Evolutionary conservation across 2,888 invertebrate genomes (phyloP).

Genomic region (Camptogramma bilineatum): DNA sequence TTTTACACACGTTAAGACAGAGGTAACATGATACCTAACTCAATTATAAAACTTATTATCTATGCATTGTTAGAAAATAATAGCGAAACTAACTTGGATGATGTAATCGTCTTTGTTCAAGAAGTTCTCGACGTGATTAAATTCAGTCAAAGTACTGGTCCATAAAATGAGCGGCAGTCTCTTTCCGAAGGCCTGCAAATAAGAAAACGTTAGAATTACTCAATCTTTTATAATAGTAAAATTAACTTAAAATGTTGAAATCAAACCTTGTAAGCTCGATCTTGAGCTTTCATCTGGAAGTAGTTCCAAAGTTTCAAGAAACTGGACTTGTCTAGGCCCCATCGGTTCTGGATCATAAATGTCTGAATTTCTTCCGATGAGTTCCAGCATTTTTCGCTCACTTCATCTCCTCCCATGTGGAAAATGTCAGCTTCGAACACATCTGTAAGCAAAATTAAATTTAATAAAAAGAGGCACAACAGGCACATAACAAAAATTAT

Average conservation of each 20-base stretch:
- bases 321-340: slow-evolving; percentile 85
- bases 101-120: slow-evolving; percentile 91
- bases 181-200: slow-evolving; percentile 75
- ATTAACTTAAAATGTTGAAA: neutral
- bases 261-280: slow-evolving; percentile 81
- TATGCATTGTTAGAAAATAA: neutral
- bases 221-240: too few relatives aligned
- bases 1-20: too few relatives aligned
- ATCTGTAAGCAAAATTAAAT: slow-evolving; percentile 58
- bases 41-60: too few relatives aligned
- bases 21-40: too few relatives aligned
- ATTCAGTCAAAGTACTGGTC: slow-evolving; percentile 92
- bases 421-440: slow-evolving; percentile 89
- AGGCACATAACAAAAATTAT: neutral
- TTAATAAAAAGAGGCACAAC: neutral
- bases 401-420: slow-evolving; percentile 96
- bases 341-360: slow-evolving; percentile 88
- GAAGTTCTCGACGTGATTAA: slow-evolving; percentile 86
- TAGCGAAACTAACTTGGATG: slow-evolving; percentile 84
- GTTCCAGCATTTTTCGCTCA: slow-evolving; percentile 90
- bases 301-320: slow-evolving; percentile 90
- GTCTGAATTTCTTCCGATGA: slow-evolving; percentile 87
- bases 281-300: slow-evolving; percentile 89
- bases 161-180: slow-evolving; percentile 89
- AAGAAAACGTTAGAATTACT: neutral